These are phyloP conservation scores for Nemotelus pantherinus DNA, from an alignment of 2,888 invertebrate species.

Conservation along the genomic window DNA sequence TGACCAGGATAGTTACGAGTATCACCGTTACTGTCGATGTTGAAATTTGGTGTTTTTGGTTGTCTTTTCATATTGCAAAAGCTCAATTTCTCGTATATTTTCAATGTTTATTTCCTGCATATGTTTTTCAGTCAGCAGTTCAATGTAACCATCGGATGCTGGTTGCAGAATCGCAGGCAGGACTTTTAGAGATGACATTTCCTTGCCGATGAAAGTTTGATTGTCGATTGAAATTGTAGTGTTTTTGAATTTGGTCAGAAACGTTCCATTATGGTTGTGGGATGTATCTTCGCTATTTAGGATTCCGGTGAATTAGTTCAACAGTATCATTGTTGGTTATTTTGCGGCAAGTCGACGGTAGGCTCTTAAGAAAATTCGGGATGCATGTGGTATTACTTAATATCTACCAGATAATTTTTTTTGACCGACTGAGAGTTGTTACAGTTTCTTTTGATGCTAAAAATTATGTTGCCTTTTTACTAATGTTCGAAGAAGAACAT, in stretches of 20 bases:
- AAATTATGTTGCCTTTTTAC: too few species aligned
- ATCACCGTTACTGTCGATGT: neutral
- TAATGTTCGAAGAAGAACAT: too few species aligned
- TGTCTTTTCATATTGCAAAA: neutral
- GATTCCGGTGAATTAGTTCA: neutral
- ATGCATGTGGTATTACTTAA: too few species aligned
- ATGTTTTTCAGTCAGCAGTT: neutral
- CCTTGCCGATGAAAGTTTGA: neutral
- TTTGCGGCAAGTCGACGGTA: too few species aligned
- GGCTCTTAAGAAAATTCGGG: too few species aligned
- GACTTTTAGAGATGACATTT: neutral
- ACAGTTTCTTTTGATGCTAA: too few species aligned
- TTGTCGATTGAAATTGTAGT: neutral
- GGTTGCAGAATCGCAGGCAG: neutral
- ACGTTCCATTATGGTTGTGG: neutral
- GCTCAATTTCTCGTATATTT: neutral
- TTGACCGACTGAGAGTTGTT: too few species aligned
- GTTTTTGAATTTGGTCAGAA: too few species aligned
- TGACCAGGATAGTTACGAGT: too few species aligned
- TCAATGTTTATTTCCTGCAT: neutral
- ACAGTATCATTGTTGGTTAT: too few species aligned
- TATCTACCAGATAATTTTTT: too few species aligned
- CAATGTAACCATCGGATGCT: neutral
- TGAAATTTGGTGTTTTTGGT: neutral
- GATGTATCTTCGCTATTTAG: neutral